Base-by-base conservation (phyloP, 2,888 invertebrate species). In the Megastigmus dorsalis region DNA sequence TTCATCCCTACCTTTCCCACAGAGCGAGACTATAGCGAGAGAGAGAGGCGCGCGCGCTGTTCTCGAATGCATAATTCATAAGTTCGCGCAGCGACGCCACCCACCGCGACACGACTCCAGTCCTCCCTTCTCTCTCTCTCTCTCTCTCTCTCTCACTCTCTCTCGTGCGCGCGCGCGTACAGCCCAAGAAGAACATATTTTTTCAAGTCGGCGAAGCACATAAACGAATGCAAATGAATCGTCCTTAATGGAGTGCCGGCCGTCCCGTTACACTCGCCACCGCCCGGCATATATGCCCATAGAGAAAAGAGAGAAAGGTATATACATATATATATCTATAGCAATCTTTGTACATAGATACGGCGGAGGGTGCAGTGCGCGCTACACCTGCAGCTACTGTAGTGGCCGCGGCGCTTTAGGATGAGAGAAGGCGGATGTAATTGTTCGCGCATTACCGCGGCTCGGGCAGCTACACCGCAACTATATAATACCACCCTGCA, bases 31-130 rank as follows among this genome's bases (percentile, higher is more conserved):
- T 45, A 45, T n/a, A n/a, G n/a, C n/a, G n/a, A n/a, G n/a, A n/a
- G n/a, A n/a, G n/a, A n/a, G n/a, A n/a, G n/a, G 36, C 63, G 23
- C 30, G 30, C 18, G 18, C 33, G 20, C 59, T 15, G 36, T n/a
- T 45, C 55, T 20, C 50, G 65, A 65, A 71, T 85, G 82, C 84
- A 85, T 85, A 84, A 85, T 85, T 84, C 83, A 85, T 85, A 82
- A 82, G 80, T 74, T 43, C 18, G 28, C 41, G 74, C 50, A 55
- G 23, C 41, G n/a, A 20, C 30, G 50, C 60, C 59, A 33, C 68
- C 20, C n/a, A n/a, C 55, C 15, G 23, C 52, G 52, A 52, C 60
- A 68, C 65, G 33, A 28, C n/a, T n/a, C n/a, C n/a, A n/a, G n/a
- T n/a, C n/a, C n/a, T n/a, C n/a, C n/a, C n/a, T n/a, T n/a, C n/a